These are phyloP conservation scores for Campylorhamphus procurvoides DNA, from an alignment of 2,113 vertebrate species.

Conservation along the genomic window DNA sequence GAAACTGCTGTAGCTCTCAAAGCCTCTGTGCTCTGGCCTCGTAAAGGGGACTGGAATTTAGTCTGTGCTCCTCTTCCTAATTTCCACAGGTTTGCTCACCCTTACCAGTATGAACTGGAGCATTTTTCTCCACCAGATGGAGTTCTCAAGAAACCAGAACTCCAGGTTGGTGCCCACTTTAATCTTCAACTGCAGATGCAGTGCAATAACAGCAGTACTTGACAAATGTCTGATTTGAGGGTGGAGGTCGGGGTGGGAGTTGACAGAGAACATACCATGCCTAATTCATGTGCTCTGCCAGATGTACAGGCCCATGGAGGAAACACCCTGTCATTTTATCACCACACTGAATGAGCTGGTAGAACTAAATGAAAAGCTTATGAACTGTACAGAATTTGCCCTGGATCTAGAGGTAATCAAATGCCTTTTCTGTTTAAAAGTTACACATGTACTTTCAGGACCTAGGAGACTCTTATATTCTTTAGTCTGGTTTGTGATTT, in stretches of 20 bases:
- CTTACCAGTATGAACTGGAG: conserved; percentile 93
- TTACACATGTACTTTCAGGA: not conserved
- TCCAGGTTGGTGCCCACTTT: conserved; percentile 77
- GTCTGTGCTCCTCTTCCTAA: not conserved
- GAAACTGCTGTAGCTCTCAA: not conserved
- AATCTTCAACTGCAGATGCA: not conserved
- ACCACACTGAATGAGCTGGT: conserved; percentile 86
- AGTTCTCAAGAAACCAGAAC: conserved; percentile 81
- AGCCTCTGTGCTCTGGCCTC: not conserved
- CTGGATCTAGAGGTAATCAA: conserved; percentile 91
- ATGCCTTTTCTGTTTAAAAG: not conserved
- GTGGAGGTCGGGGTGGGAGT: not conserved
- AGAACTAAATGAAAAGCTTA: conserved; percentile 89
- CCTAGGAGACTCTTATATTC: not conserved
- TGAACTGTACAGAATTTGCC: conserved; percentile 86
- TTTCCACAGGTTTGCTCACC: conserved; percentile 89
- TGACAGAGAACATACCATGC: not conserved
- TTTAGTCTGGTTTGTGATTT: not conserved
- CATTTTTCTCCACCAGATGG: conserved; percentile 82
- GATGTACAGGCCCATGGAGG: conserved; percentile 82
- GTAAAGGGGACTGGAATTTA: not conserved
- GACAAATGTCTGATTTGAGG: not conserved
- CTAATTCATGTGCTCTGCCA: conserved; percentile 62
- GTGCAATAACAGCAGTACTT: not conserved
- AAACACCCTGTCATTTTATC: conserved; percentile 85